Evolutionary conservation across 2,797 vertebrate genomes (phyloP), one percentile per base, ranked within the genome.

Genomic region (Lithobates sylvaticus): DNA sequence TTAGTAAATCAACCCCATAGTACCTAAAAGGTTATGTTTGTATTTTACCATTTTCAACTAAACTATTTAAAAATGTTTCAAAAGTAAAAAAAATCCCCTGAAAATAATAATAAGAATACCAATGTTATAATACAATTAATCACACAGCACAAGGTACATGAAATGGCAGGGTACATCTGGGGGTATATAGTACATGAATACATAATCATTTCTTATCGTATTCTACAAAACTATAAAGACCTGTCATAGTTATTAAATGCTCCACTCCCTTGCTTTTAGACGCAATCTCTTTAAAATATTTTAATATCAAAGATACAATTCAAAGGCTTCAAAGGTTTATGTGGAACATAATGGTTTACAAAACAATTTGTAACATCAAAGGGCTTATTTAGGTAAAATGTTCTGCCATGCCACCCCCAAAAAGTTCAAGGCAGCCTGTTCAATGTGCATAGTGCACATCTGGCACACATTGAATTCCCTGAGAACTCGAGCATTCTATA

Each of bases 311-410:
- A 87, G 61, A 79, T 84, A 54, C 27, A 75, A 84, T 76, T 80
- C 71, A 83, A 75, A 76, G 58, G 39, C 86, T 84, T 87, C 39
- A 84, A 84, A 84, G 81, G 13, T 75, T 44, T 23, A 42, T 7
- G 27, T 61, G 76, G 47, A 87, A 75, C 21, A 32, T 80, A 76
- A 80, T 64, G 81, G 70, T 83, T 87, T 87, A 70, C 72, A 84
- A 79, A 87, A 87, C 81, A 87, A 87, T 87, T 87, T 84, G 76
- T 79, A 80, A 69, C 86, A 79, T 87, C 86, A 87, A 87, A 87
- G 76, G 54, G 27, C 54, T 84, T 64, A 80, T 87, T 79, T 67
- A 68, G 81, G 86, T 79, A 75, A 29, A 84, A 87, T 84, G 81
- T 87, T 75, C 61, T 84, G 86, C 69, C 84, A 50, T 84, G 76